Base-by-base conservation (phyloP, 1,140 invertebrate genomes). In the Apis laboriosa region DNA sequence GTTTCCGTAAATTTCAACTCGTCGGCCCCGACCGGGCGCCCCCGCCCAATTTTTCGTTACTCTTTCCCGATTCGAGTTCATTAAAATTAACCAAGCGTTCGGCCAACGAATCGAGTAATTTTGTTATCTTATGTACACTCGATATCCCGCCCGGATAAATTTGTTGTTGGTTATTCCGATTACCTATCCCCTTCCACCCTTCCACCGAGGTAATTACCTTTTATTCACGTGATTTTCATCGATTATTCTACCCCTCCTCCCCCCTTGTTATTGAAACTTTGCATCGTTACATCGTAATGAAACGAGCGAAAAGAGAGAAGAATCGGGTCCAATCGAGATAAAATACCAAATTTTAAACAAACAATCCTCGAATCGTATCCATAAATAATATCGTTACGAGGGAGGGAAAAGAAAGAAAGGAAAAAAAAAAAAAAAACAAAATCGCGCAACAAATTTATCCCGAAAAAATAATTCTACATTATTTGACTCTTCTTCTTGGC, bases 41-140 rank as follows among this genome's bases (percentile, higher is more conserved):
- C 24, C 24, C 24, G 24, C 21, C 3, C 15, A 9, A 11, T 72
- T 72, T 56, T 19, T 17, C 17, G 0, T 17, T 19, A 34, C 17
- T 7, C 7, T 17, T 56, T 75, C 0, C 15, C n/a, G 28, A 43
- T 8, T 11, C 15, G 15, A 77, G 61, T 66, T 53, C 61, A 77
- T 77, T 77, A 66, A 77, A 55, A 77, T 77, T 66, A 77, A 11
- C 51, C 56, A 11, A 7, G 28, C 9, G 49, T 21, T 19, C 61
- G 7, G 2, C 19, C 19, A 66, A 67, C 51, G 75, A 66, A 66
- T 53, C 60, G 51, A 43, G 9, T 66, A 64, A 77, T 77, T 77
- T 53, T 77, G 61, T 77, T 77, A 67, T 66, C 75, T 77, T 77
- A 53, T 66, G 61, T 77, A 77, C 28, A 53, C 63, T 51, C 49